Base-by-base conservation (phyloP, 2,888 invertebrate genomes). In the Volucella inanis region DNA sequence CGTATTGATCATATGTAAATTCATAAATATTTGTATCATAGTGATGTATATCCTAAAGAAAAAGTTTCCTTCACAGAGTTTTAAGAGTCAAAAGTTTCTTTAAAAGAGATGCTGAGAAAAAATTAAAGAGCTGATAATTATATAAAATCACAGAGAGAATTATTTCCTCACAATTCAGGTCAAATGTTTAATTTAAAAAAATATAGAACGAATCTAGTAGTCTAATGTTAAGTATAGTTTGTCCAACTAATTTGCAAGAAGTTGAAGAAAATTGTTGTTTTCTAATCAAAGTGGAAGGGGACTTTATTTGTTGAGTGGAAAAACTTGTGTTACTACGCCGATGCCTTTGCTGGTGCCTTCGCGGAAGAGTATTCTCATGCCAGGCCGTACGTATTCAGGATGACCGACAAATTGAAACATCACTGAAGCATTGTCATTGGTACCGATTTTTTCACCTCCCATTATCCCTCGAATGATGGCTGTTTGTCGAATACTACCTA, bases 401-500 rank as follows among this genome's bases (percentile, higher is more conserved):
- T 97, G 96, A 57, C 96, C 94, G 76, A 96, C 94, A 92, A 99
- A 98, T 78, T 96, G 94, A 92, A 99, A 98, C 89, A 97, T 93
- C 0, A 98, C 98, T 0, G 96, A 95, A 0, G 97, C 98, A 8
- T 94, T 94, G 89, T 97, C 96, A 88, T 98, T 98, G 0, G 97
- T 97, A 47, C 96, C 92, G 0, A 94, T 89, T 75, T 90, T 90
- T 41, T 91, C 92, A 31, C 90, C 90, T 11, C 93, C 94, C 93
- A 94, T 94, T 84, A 95, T 95, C 15, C 95, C 97, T 88, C 96
- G 95, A 61, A 99, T 96, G 9, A 96, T 95, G n/a, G 97, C 98
- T 0, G 98, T 98, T 92, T 99, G 99, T 0, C 98, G 93, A 8
- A 99, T 97, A 89, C 98, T 98, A 0, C 98, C 99, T 67, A 99